Percentiles rank a stretch among this genome's conserved stretches.
phyloP scores from a whole-genome alignment of 2,797 vertebrate species.

The Parauchenoglanis punctatus region DNA sequence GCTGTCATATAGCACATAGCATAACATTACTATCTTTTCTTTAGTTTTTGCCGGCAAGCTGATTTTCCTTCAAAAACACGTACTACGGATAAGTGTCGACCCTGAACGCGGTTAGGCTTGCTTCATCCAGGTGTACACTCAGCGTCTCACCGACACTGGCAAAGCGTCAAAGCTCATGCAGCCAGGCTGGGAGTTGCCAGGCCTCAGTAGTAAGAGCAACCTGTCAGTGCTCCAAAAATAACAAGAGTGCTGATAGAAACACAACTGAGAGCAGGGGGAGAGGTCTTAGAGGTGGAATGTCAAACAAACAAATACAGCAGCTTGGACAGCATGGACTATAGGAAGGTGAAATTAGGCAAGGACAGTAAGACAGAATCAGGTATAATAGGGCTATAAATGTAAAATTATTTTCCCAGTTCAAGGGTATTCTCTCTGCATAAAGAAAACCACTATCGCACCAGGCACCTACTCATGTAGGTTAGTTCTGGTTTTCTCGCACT shows the following conservation, averaged over 20 bases:
- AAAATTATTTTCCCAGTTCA: not conserved
- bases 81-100: constrained; percentile 20
- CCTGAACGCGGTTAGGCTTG: constrained; percentile 26
- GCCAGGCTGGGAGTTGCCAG: constrained; percentile 33
- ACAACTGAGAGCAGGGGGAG: constrained; percentile 30
- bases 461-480: not conserved
- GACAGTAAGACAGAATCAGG: not conserved
- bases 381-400: not conserved
- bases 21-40: not conserved
- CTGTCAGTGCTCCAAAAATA: constrained; percentile 50
- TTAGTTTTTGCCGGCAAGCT: no score
- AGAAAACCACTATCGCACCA: not conserved
- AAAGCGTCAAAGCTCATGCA: constrained; percentile 45
- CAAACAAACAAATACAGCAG: constrained; percentile 14
- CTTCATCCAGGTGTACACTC: constrained; percentile 51
- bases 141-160: constrained; percentile 38
- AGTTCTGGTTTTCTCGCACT: not conserved
- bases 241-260: constrained; percentile 29
- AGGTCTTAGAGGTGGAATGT: constrained; percentile 18
- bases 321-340: not conserved
- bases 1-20: no score
- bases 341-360: not conserved
- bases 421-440: not conserved
- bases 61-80: constrained; percentile 13
- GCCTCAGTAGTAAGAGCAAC: constrained; percentile 41